phyloP scores from a whole-genome alignment of 2,888 invertebrate genomes.

The Drosophila putrida region DNA sequence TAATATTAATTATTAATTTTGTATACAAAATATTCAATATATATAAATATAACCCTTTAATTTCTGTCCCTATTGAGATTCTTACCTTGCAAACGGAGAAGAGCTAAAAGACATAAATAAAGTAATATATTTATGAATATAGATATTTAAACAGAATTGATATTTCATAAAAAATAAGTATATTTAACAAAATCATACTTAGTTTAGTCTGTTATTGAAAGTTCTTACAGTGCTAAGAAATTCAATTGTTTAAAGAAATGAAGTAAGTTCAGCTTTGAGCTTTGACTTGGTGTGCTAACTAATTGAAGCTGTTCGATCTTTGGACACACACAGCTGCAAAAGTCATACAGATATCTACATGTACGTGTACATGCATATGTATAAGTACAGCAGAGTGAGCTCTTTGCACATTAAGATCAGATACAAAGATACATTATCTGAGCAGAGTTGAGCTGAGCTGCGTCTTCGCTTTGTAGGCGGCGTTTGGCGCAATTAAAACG shows the following conservation, averaged over 20 bases:
- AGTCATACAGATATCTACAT: slow-evolving; percentile 1
- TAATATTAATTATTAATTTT: no score
- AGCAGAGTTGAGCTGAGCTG: slow-evolving; percentile 34
- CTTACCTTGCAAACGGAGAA: no score
- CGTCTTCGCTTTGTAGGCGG: slow-evolving; percentile 74
- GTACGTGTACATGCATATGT: slow-evolving; percentile 27
- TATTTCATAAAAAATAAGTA: no score
- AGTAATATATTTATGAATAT: no score
- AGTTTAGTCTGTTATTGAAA: no score
- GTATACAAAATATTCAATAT: no score
- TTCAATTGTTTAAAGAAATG: background rate
- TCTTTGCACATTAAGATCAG: slow-evolving; percentile 81
- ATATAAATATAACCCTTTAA: no score
- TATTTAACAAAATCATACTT: no score
- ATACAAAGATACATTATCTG: slow-evolving; percentile 81
- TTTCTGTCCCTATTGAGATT: no score
- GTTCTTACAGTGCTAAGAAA: no score
- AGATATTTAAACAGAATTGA: no score
- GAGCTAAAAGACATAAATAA: no score
- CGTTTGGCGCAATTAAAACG: slow-evolving; percentile 78
- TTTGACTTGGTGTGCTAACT: slow-evolving; percentile 46
- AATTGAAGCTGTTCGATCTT: slow-evolving; percentile 61
- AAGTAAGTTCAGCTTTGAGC: slow-evolving; percentile 17
- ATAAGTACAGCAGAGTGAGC: slow-evolving; percentile 22
- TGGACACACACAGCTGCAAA: slow-evolving; percentile 16